Evolutionary conservation across 2,797 vertebrate genomes (phyloP).

Genomic region (Halcyon badia): DNA sequence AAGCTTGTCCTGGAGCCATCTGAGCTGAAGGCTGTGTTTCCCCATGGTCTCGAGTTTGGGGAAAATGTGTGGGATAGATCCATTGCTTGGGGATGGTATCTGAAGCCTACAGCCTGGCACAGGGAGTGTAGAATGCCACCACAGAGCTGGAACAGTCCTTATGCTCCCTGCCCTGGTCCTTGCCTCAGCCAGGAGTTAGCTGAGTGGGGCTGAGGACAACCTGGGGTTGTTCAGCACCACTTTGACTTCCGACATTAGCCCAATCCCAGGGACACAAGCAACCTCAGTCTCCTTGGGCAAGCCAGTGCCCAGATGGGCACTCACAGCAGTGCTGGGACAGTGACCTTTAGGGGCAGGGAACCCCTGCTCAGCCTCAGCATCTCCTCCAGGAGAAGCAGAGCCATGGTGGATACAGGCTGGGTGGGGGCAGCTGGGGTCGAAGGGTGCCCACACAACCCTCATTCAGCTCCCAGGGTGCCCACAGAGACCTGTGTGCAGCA

Average conservation of each 20-base stretch:
- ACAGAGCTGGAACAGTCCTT: accelerated
- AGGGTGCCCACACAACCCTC: background rate
- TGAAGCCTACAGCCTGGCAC: background rate
- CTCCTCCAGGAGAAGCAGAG: background rate
- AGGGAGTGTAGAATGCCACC: background rate
- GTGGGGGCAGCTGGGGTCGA: background rate
- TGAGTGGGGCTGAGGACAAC: background rate
- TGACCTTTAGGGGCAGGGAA: background rate
- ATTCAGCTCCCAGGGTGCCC: background rate
- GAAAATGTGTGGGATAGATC: background rate
- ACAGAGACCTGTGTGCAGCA: background rate
- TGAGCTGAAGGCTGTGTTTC: background rate
- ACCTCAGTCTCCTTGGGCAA: background rate
- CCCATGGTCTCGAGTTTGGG: background rate
- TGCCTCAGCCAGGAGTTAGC: background rate
- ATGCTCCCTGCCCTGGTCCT: accelerated
- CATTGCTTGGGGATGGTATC: no score
- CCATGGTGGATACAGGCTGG: background rate
- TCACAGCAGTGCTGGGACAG: background rate
- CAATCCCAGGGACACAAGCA: no score
- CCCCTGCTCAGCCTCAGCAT: background rate
- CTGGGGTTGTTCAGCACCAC: background rate
- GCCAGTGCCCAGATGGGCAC: background rate
- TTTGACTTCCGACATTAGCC: background rate
- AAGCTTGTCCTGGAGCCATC: background rate